Base-by-base conservation (phyloP, 2,113 vertebrate genomes). In the Scartelaos histophorus region DNA sequence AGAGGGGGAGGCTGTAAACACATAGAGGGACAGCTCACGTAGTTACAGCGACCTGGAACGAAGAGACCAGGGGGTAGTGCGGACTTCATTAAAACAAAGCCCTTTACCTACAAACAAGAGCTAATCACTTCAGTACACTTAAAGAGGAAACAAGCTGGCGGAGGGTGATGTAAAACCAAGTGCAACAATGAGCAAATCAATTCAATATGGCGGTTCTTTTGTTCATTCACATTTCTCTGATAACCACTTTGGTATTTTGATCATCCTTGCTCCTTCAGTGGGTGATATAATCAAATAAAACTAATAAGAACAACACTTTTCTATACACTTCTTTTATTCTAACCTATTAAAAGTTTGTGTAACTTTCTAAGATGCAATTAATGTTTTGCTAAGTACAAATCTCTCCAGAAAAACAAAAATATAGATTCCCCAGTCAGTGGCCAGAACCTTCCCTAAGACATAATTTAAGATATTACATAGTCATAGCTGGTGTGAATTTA, bases 1-100 rank as follows among this genome's bases (percentile, higher is more conserved):
- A 77, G 80, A 87, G 73, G 62, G 53, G 71, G 81, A 80, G 81
- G 68, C 56, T 73, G 80, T 87, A 87, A 90, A 90, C 81, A 88
- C 70, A 21, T 45, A 24, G 69, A 66, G 65, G 70, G 74, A 78
- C 69, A 67, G 65, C 43, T 73, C 53, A 69, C 57, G 73, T 71
- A 70, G 69, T 82, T 62, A 19, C 47, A 47, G 35, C 29, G 25
- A 64, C 51, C 66, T 57, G 21, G 38, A 62, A 35, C 49, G 13
- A 73, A 45, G 25, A 17, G 74, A 65, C 45, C 22, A 57, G 51
- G 70, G 60, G 75, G 66, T 38, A 58, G 67, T 19, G 74, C 49
- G 76, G 57, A 69, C 22, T 69, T 57, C 19, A 51, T 66, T 58
- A 70, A 51, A 21, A 51, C 73, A 83, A 69, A 72, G 69, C 34